Conservation (phyloP, 2,888 invertebrate genomes). For the Gonocerus acuteangulatus region DNA sequence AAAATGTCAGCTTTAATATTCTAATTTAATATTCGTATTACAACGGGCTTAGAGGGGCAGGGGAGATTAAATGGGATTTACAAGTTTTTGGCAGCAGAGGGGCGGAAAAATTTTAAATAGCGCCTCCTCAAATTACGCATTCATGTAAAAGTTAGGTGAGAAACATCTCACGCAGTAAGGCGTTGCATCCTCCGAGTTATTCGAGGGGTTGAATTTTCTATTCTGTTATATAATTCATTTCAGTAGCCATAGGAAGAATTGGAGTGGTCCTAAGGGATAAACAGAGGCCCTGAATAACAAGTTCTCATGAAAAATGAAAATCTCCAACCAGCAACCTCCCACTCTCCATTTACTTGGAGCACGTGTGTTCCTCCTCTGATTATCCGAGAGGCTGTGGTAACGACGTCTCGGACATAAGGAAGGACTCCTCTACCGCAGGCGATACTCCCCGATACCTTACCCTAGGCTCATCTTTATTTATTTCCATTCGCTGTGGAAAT, state of each 20-base stretch:
- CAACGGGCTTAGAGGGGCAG: background rate
- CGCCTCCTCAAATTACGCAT: background rate
- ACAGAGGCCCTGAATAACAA: background rate
- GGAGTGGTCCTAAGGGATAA: background rate
- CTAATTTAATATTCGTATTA: background rate
- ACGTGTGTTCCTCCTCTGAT: background rate
- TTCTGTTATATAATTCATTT: background rate
- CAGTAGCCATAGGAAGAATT: background rate
- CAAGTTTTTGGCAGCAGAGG: background rate
- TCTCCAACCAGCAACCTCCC: background rate
- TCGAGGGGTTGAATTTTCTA: background rate
- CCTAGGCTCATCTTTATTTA: too few relatives aligned
- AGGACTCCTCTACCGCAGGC: too few relatives aligned
- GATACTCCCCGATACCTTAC: too few relatives aligned
- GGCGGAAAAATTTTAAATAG: background rate
- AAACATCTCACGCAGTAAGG: background rate
- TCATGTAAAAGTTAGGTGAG: background rate
- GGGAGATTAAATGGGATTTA: background rate
- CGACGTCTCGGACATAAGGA: too few relatives aligned
- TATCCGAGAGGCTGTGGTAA: background rate
- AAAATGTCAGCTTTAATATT: background rate
- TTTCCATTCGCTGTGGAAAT: too few relatives aligned
- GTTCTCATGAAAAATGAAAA: background rate
- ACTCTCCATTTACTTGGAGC: background rate
- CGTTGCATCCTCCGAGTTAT: background rate